Evolutionary conservation across 2,113 vertebrate species (phyloP), one percentile per base, ranked within the genome.

Genomic region (Macheiramphus alcinus): DNA sequence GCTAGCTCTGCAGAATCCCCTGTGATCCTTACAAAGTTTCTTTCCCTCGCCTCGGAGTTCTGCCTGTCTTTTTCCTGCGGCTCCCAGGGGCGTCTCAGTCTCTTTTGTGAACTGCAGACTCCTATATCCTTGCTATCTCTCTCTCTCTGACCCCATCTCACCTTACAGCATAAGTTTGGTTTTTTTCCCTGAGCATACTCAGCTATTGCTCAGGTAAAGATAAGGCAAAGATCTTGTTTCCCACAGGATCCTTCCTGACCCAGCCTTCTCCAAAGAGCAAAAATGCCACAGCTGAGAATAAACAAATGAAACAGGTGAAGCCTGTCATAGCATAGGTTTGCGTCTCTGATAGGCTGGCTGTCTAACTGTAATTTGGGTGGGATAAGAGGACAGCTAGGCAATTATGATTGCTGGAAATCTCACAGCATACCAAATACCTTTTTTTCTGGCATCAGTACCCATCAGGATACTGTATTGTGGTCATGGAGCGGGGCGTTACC

Each of bases 21-120:
- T 36, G 16, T 73, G 34, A 47, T 76, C 34, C 20, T 79, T 61
- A n/a, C 2, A 45, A 36, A 81, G 17, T 79, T 82, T 79, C 26
- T 76, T 80, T 47, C 14, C 7, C 23, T 85, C 27, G 36, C 21
- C 16, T 36, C 0, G 0, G 73, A 87, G 42, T 84, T 42, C 50
- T 81, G 16, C 6, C 9, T 36, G 11, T 1, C 16, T 53, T 76
- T 58, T 72, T 63, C 47, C 9, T 68, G 25, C 48, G 45, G 22
- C 9, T 4, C 11, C 6, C 16, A 47, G 10, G 23, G 27, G 5
- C 1, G 0, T 70, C 34, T 61, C 36, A n/a, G 23, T 85, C 43
- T 66, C 36, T 74, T 83, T 9, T 79, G 27, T 81, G 55, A 87
- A 38, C 17, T 84, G 31, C 45, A 90, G 65, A 38, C 10, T 70